phyloP scores from a whole-genome alignment of 2,113 vertebrate species.

The Erpornis zantholeuca region DNA sequence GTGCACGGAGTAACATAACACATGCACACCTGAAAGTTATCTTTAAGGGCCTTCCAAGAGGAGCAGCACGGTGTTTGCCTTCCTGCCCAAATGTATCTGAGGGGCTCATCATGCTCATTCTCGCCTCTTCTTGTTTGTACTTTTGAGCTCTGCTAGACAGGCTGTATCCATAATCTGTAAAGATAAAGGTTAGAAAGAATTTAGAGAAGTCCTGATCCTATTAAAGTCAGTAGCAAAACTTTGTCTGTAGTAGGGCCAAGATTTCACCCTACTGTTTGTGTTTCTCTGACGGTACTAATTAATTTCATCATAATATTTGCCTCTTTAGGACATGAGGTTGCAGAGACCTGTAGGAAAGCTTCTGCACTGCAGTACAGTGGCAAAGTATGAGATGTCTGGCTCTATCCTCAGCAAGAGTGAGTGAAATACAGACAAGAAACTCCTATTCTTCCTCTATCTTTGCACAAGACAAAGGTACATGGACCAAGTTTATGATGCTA shows the following conservation, averaged over 20 bases:
- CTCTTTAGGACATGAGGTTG: background rate
- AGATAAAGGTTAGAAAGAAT: background rate
- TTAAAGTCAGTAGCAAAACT: background rate
- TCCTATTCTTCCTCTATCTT: background rate
- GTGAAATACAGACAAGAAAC: background rate
- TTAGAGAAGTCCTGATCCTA: background rate
- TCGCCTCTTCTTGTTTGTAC: background rate
- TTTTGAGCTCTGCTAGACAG: background rate
- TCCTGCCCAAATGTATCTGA: background rate
- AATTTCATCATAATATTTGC: background rate
- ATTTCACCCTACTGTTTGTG: background rate
- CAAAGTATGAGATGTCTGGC: background rate
- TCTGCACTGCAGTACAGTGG: accelerated
- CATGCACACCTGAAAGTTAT: background rate
- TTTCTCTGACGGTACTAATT: background rate
- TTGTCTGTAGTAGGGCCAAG: background rate
- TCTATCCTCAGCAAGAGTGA: background rate
- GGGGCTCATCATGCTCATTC: background rate
- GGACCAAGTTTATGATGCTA: background rate
- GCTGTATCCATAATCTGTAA: background rate
- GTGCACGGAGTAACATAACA: background rate
- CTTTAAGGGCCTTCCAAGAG: background rate
- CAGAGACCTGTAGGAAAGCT: background rate
- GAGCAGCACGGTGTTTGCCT: background rate
- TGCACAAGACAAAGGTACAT: background rate